These are phyloP conservation scores for Orthosia cruda DNA, from an alignment of 2,888 invertebrate species.

Conservation along the genomic window DNA sequence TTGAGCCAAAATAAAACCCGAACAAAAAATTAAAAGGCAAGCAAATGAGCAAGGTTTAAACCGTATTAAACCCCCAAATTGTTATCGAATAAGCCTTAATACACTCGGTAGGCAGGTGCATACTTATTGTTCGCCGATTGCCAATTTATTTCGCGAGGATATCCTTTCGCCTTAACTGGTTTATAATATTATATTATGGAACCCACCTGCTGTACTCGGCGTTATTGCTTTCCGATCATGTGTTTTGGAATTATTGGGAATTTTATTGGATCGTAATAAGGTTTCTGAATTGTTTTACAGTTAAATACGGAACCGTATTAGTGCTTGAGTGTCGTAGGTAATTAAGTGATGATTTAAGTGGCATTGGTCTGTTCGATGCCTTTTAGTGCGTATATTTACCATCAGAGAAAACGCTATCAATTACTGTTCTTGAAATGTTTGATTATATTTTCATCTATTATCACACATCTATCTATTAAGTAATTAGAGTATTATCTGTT, in stretches of 20 bases:
- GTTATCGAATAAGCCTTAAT: conserved; percentile 25
- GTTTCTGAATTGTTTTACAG: background rate
- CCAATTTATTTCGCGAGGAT: conserved; percentile 75
- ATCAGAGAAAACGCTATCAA: background rate
- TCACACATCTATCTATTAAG: no score
- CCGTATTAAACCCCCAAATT: conserved; percentile 10
- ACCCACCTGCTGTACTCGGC: conserved; percentile 42
- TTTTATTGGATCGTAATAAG: conserved; percentile 25
- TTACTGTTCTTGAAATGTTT: background rate
- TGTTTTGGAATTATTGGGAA: conserved; percentile 20
- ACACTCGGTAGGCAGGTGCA: conserved; percentile 66
- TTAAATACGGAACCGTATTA: background rate
- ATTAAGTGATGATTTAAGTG: background rate
- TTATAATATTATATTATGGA: conserved; percentile 50
- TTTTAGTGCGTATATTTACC: background rate
- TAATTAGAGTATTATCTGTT: background rate
- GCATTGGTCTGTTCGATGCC: background rate
- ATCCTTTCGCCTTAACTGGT: conserved; percentile 71
- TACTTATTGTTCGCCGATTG: conserved; percentile 65
- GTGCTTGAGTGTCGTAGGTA: background rate
- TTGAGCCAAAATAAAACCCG: background rate
- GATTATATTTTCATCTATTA: background rate
- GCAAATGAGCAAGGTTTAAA: conserved; percentile 13
- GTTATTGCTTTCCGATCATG: conserved; percentile 36
- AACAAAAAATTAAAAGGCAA: background rate